phyloP scores from a whole-genome alignment of 2,113 vertebrate genomes.

The Maccullochella peelii region DNA sequence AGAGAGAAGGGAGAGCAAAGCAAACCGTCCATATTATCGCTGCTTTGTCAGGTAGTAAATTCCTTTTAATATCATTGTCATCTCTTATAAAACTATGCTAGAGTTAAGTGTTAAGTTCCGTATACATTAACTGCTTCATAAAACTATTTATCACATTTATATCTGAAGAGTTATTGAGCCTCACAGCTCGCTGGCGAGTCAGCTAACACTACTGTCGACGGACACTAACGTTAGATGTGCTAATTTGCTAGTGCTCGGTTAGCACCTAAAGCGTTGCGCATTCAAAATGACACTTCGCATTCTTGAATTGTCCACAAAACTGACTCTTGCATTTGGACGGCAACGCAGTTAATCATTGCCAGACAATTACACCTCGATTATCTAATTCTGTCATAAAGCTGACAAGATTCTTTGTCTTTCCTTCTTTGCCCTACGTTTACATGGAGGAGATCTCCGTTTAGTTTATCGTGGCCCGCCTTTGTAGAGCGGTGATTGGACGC shows the following conservation, averaged over 20 bases:
- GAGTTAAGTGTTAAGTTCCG: conserved; percentile 2
- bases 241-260: conserved; percentile 69
- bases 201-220: conserved; percentile 63
- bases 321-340: neutral
- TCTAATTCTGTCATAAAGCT: neutral
- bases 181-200: conserved; percentile 59
- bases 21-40: conserved; percentile 86
- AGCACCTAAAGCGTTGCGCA: conserved; percentile 78
- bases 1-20: conserved; percentile 78
- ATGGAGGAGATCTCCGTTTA: conserved; percentile 77
- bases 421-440: conserved; percentile 78
- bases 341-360: neutral
- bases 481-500: conserved; percentile 62
- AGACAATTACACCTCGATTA: neutral
- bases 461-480: conserved; percentile 73
- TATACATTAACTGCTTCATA: conserved; percentile 11
- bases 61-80: conserved; percentile 67
- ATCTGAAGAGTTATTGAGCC: conserved; percentile 40
- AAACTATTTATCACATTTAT: conserved; percentile 23
- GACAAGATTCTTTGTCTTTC: conserved; percentile 73
- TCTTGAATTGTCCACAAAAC: neutral
- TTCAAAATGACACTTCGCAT: conserved; percentile 63
- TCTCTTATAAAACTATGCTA: conserved; percentile 19
- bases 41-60: conserved; percentile 86
- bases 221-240: conserved; percentile 56